Base-by-base conservation (phyloP, 2,888 invertebrate genomes). In the Metacarcinus magister region DNA sequence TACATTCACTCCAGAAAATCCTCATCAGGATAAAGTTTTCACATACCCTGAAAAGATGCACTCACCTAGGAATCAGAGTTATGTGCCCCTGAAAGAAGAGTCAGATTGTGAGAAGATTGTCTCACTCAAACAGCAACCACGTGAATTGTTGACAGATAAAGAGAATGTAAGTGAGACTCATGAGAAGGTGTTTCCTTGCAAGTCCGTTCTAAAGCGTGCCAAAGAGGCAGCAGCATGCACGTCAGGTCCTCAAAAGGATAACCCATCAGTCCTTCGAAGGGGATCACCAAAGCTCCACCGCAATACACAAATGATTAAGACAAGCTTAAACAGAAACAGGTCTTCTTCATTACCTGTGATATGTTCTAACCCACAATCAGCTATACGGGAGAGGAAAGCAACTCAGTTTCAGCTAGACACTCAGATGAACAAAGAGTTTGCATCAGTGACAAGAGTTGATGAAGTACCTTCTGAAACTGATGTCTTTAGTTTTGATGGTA, bases 331-430 rank as follows among this genome's bases (percentile, higher is more conserved):
- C 19, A 92, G 91, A 92, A 44, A 28, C 43, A 67, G 75, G 48
- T 95, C 95, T 4, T 95, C 94, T 7, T 94, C 95, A 75, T 46
- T 95, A 44, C 95, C 95, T 44, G 44, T 92, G 13, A 75, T 95
- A 32, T 39, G 87, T 32, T n/a, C 87, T n/a, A n/a, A 16, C 13
- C 39, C 87, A 39, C 32, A 87, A 3, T 32, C 87, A 87, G 39
- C 87, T 39, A 13, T 19, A 16, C 39, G 39, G 87, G 87, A 87
- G 39, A 87, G 87, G 39, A 87, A 87, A 87, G 16, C 2, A 16
- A 87, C 87, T 87, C 87, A 87, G 1, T 4, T 87, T 32, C 87
- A 87, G 39, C 39, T 19, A 16, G 39, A 32, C 10, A 32, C 87
- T 39, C 87, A 39, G 32, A 39, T 87, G 39, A 87, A 39, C 39